Evolutionary conservation across 2,113 vertebrate genomes (phyloP).

Genomic region (Manacus vitellinus): DNA sequence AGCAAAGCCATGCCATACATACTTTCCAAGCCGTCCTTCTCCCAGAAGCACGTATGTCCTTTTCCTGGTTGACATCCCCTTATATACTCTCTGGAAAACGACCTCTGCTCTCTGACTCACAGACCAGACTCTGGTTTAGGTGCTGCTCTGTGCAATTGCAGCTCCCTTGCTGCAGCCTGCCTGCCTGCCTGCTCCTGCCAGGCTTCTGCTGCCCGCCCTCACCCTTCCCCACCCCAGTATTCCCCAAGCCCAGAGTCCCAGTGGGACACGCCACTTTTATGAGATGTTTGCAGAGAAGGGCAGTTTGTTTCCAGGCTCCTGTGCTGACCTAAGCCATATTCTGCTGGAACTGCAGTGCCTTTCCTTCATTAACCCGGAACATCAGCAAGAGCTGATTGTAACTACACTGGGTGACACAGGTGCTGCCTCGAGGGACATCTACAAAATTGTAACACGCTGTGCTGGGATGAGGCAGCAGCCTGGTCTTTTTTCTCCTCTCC

Average conservation of each 20-base stretch:
- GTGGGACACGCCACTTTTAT: accelerated
- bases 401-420: not conserved
- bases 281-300: not conserved
- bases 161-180: not conserved
- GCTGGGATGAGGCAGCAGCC: not conserved
- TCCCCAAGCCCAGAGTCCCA: not conserved
- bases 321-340: not conserved
- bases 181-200: too few species aligned
- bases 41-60: accelerated
- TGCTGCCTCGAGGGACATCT: accelerated
- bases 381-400: not conserved
- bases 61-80: not conserved
- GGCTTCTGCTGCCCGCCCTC: accelerated
- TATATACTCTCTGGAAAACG: accelerated
- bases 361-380: not conserved
- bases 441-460: accelerated
- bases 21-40: not conserved
- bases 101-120: not conserved
- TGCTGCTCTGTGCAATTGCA: not conserved
- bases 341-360: not conserved
- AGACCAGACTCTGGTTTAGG: accelerated
- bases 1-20: not conserved
- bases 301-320: not conserved
- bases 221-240: accelerated
- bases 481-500: not conserved